Evolutionary conservation across 53 echinoderm and acorn worm genomes (phyloP).

Genomic region (Zoroaster sp.): DNA sequence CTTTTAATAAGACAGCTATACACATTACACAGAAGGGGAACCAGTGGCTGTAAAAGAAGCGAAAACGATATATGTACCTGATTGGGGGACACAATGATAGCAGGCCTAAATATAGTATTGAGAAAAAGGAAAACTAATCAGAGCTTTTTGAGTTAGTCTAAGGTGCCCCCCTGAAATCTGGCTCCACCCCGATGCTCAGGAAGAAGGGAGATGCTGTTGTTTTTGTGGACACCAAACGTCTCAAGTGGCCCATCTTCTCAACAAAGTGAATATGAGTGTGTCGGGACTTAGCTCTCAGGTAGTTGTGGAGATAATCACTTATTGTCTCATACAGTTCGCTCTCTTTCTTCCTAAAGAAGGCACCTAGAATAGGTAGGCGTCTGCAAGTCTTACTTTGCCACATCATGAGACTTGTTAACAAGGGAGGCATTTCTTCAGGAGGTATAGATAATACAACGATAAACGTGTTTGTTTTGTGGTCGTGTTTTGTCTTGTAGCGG

Average conservation of each 20-base stretch:
- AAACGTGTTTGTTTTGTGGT: constrained; percentile 14
- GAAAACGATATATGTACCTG: too few relatives aligned
- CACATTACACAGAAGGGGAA: too few relatives aligned
- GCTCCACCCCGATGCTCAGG: too few relatives aligned
- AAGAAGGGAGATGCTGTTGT: too few relatives aligned
- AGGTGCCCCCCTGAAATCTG: too few relatives aligned
- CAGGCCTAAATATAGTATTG: too few relatives aligned
- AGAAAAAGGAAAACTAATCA: too few relatives aligned
- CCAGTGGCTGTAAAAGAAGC: too few relatives aligned
- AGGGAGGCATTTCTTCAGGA: neutral
- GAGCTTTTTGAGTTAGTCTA: too few relatives aligned
- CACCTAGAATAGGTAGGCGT: neutral
- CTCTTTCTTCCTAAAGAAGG: neutral
- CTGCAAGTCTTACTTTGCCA: neutral
- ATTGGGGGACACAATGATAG: too few relatives aligned
- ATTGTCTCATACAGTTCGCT: constrained; percentile 30
- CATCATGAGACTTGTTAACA: neutral
- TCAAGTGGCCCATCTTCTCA: constrained; percentile 1
- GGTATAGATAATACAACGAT: neutral
- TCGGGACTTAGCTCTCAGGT: neutral
- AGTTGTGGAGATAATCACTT: constrained; percentile 19
- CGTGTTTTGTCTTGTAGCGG: neutral
- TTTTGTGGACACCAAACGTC: constrained; percentile 26
- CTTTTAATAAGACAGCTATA: too few relatives aligned
- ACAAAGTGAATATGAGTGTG: neutral